Conservation (phyloP, 92 coral and sea anemone genomes). For the Heliopora coerulea region DNA sequence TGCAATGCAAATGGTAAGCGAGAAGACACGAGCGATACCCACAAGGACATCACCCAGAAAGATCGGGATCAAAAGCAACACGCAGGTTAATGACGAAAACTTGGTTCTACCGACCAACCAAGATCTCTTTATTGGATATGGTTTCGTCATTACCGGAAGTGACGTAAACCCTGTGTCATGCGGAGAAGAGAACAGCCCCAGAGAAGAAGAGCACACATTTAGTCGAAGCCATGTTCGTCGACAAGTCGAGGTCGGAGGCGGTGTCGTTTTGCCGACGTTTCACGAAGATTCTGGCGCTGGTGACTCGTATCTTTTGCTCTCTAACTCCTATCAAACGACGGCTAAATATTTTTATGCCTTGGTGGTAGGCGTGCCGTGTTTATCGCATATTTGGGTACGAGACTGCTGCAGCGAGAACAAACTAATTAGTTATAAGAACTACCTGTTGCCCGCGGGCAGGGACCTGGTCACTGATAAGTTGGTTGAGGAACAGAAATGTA, state of each 20-base stretch:
- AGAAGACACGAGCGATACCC: slow-evolving; percentile 4
- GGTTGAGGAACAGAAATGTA: slow-evolving; percentile 68
- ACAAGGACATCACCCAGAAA: slow-evolving; percentile 14
- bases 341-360: slow-evolving; percentile 86
- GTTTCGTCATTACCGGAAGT: slow-evolving; percentile 75
- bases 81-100: slow-evolving; percentile 9
- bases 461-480: slow-evolving; percentile 67
- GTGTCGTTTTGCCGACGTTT: slow-evolving; percentile 67
- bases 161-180: slow-evolving; percentile 30
- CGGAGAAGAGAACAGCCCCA: slow-evolving; percentile 66
- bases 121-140: slow-evolving; percentile 79
- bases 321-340: slow-evolving; percentile 78
- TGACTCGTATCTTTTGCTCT: slow-evolving; percentile 67
- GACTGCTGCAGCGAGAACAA: slow-evolving; percentile 60
- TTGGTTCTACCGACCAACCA: slow-evolving; percentile 56
- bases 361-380: slow-evolving; percentile 80
- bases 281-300: slow-evolving; percentile 62
- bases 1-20: background rate
- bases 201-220: slow-evolving; percentile 63
- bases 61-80: slow-evolving; percentile 14
- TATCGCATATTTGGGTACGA: slow-evolving; percentile 82
- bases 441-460: slow-evolving; percentile 79
- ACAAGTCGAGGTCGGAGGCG: slow-evolving; percentile 90
- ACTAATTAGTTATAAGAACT: slow-evolving; percentile 58
- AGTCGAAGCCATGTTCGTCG: slow-evolving; percentile 59